Evolutionary conservation across 2,797 vertebrate genomes (phyloP), one percentile per base, ranked within the genome.

Genomic region (Tachyglossus aculeatus): DNA sequence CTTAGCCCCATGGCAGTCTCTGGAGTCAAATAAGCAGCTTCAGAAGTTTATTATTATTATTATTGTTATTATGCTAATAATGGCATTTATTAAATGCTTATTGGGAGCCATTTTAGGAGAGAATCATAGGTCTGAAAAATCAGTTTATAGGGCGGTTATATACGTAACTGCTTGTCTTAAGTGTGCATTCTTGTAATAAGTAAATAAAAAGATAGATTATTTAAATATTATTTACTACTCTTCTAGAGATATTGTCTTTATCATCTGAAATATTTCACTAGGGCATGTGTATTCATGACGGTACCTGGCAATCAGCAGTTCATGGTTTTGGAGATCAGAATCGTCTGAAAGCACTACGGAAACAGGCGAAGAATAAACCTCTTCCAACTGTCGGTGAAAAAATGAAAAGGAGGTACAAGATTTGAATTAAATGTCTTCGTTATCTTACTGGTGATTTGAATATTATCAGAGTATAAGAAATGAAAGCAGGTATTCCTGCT

Each of bases 241-340:
- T 19, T 43, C 62, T 54, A 47, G 53, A 22, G 1, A 5, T 51
- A 24, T 69, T 57, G n/a, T 64, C 21, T 64, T 51, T 67, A 40
- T 73, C 19, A 60, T 29, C 48, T 57, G 21, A 39, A 58, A n/a
- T 71, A 5, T 84, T 72, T 87, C 44, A 34, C 61, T 64, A 99
- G 98, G 96, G 97, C 1, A 38, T 72, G 21, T 91, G 87, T 69
- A 55, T 96, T 86, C 95, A 99, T 2, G 97, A 98, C 38, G 96
- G 96, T 44, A 99, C 98, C 3, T 99, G 98, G 97, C 95, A 97
- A 80, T 99, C 97, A 3, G 96, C 95, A 54, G 15, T 99, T 75
- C 92, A 97, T 15, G 95, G 96, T 55, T 86, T 97, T 34, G 88
- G 94, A 0, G 94, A 97, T 82, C 55, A 94, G 56, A 85, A 45